These are phyloP conservation scores for Dasyurus viverrinus DNA, from an alignment of 2,113 vertebrate species.

Conservation along the genomic window DNA sequence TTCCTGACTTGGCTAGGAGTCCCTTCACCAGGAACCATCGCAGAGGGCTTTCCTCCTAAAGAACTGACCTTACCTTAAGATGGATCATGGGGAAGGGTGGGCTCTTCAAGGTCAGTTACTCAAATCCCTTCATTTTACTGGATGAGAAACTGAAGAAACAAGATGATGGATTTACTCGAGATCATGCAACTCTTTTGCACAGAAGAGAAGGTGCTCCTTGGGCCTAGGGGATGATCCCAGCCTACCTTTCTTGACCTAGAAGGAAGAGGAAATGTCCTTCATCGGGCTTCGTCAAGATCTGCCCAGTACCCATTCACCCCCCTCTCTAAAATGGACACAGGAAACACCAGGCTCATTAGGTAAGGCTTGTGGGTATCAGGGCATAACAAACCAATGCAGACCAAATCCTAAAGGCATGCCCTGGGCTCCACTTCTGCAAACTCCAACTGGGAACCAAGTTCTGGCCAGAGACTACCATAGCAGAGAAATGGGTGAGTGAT, in stretches of 20 bases:
- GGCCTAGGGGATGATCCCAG: not conserved
- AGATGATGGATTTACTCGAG: not conserved
- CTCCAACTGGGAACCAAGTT: not conserved
- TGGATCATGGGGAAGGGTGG: not conserved
- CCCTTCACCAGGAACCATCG: not conserved
- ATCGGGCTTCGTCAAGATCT: not conserved
- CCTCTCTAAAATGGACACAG: constrained; percentile 10
- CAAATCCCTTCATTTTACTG: not conserved
- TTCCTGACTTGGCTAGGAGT: not conserved
- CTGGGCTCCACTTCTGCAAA: not conserved
- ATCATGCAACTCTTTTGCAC: not conserved
- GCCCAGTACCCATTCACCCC: not conserved
- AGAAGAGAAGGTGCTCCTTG: not conserved
- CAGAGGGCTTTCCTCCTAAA: not conserved
- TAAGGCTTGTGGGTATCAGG: not conserved
- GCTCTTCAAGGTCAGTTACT: not conserved
- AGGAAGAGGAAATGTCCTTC: not conserved
- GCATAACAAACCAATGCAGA: constrained; percentile 15
- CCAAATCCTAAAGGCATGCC: constrained; percentile 17
- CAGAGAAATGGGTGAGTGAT: constrained; percentile 50
- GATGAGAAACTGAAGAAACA: not conserved
- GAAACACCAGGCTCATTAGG: constrained; percentile 23
- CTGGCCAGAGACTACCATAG: constrained; percentile 46
- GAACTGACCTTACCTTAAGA: not conserved
- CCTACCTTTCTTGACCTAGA: not conserved